Percentiles rank a stretch among this genome's conserved stretches.
These are phyloP conservation scores for Actenoides lindsayi DNA, from an alignment of 2,113 vertebrate species.

Conservation along the genomic window DNA sequence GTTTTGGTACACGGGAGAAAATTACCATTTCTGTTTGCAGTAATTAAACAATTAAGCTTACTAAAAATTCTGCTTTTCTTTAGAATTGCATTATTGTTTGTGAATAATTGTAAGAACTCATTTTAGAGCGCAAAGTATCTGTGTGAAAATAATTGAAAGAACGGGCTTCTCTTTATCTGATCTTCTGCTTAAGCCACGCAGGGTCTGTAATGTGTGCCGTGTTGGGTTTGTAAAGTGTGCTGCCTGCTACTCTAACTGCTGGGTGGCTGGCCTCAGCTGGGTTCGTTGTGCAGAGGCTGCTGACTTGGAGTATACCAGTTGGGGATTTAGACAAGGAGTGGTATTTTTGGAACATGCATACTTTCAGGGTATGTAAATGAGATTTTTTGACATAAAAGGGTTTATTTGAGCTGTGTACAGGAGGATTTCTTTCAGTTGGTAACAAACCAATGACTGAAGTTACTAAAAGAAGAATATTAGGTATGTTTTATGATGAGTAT, in stretches of 20 bases:
- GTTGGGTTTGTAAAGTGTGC: neutral
- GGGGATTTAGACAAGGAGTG: neutral
- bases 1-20: neutral
- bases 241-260: rapidly evolving
- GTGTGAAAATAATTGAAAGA: neutral
- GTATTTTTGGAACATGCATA: rapidly evolving
- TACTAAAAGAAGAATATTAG: neutral
- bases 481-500: neutral
- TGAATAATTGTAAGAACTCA: neutral
- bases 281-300: neutral
- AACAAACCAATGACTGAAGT: neutral
- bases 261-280: neutral
- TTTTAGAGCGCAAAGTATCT: neutral
- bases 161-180: neutral
- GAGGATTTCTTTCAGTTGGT: neutral
- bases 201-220: neutral
- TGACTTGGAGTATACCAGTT: neutral
- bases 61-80: neutral
- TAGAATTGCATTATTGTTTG: neutral
- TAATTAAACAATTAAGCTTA: neutral
- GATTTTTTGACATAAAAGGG: neutral
- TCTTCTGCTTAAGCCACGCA: neutral
- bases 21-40: neutral
- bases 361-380: neutral
- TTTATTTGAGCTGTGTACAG: neutral